These are phyloP conservation scores for Chionoecetes opilio DNA, from an alignment of 1,140 invertebrate genomes.

Conservation along the genomic window DNA sequence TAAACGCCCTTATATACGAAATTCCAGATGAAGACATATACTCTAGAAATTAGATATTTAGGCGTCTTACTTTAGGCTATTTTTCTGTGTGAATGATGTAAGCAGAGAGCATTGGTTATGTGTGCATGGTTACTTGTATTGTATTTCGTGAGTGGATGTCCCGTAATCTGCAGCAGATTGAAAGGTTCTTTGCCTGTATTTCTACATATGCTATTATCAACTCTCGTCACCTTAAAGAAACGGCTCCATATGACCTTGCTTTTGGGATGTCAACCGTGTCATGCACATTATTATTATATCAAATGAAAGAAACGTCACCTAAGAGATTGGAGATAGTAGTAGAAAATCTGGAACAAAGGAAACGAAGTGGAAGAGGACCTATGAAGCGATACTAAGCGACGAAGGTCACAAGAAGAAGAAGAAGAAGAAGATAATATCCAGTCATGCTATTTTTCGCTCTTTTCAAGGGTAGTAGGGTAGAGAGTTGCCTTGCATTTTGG, in stretches of 20 bases:
- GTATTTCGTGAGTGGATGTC: background rate
- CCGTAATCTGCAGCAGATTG: background rate
- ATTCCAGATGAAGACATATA: constrained; percentile 68
- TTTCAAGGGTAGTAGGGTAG: background rate
- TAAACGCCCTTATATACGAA: constrained; percentile 82
- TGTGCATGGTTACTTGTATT: background rate
- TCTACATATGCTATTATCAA: background rate
- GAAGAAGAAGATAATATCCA: no score
- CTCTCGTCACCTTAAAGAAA: background rate
- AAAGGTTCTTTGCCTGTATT: background rate
- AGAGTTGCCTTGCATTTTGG: background rate
- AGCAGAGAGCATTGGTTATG: background rate
- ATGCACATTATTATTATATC: no score
- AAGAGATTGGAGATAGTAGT: no score
- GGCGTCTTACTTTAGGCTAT: background rate
- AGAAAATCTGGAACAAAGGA: no score
- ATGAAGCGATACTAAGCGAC: no score
- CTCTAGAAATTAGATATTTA: constrained; percentile 37
- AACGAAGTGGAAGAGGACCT: no score
- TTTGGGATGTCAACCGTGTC: no score
- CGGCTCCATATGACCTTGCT: no score
- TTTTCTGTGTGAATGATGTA: background rate
- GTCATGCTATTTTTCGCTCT: background rate
- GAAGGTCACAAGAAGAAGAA: no score
- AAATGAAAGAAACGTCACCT: no score